Base-by-base conservation (phyloP, 2,797 vertebrate genomes). In the Heterohyrax brucei region DNA sequence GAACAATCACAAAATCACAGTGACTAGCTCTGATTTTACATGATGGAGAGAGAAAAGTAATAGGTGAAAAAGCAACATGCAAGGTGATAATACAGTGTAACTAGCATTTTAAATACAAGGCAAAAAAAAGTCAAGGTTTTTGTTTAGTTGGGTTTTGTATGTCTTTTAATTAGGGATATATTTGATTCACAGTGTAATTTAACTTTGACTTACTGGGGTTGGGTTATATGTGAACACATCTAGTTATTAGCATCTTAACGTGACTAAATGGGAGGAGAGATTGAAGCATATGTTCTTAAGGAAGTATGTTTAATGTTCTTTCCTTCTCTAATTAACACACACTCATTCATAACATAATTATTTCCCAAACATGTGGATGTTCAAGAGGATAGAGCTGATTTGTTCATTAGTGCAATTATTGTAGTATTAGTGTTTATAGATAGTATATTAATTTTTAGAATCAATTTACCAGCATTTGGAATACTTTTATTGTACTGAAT, bases 1-100 rank as follows among this genome's bases (percentile, higher is more conserved):
- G 95, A 96, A 96, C 96, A 98, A 97, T 98, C 97, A 98, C 66
- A 87, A 93, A 98, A 96, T 96, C 94, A 95, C 73, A 94, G 86
- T 94, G 95, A 93, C 96, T 95, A 86, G 81, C 26, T 66, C 75
- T 92, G 96, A 89, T 96, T 97, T 93, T 95, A 93, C 93, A 59
- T 86, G 72, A 87, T 46, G 59, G 80, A 59, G 82, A 96, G 56
- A 95, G 80, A 85, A 87, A 30, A 66, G 39, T 21, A 94, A 61
- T 39, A 78, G 53, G 28, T 77, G 61, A 84, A 88, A 82, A 77
- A 86, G 26, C 46, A 83, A 39, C 0, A 2, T 81, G 8, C n/a
- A 86, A 68, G 24, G 26, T 30, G 22, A 53, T 3, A 78, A 53
- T 78, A 18, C 28, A 50, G 7, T 7, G 26, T 30, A 95, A 79